These are phyloP conservation scores for Podarcis cretensis DNA, from an alignment of 2,113 vertebrate species.

Conservation along the genomic window DNA sequence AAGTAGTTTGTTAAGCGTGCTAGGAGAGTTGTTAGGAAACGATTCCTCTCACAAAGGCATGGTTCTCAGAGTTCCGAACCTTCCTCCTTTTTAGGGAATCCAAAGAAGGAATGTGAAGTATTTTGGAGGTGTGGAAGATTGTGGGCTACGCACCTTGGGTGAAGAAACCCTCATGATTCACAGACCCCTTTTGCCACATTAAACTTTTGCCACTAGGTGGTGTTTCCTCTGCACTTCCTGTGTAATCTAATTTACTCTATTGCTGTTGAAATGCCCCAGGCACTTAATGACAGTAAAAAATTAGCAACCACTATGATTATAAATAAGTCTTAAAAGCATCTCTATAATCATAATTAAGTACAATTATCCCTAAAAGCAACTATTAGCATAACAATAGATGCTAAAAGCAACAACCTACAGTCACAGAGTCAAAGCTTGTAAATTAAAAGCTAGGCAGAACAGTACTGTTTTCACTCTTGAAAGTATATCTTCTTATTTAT, in stretches of 20 bases:
- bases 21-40: too few relatives aligned
- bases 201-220: not conserved
- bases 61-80: not conserved
- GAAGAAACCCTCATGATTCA: not conserved
- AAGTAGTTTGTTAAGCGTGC: too few relatives aligned
- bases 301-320: not conserved
- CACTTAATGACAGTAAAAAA: not conserved
- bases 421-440: not conserved
- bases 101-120: not conserved
- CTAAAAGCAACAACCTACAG: not conserved
- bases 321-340: not conserved
- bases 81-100: not conserved
- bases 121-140: not conserved
- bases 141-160: not conserved
- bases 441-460: not conserved
- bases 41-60: too few relatives aligned
- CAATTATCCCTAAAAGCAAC: not conserved
- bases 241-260: not conserved
- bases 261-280: not conserved
- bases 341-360: not conserved
- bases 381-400: not conserved
- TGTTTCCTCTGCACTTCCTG: not conserved
- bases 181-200: not conserved
- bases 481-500: not conserved
- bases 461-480: not conserved